Evolutionary conservation across 2,888 invertebrate species (phyloP), one percentile per base, ranked within the genome.

Genomic region (Boloria selene): DNA sequence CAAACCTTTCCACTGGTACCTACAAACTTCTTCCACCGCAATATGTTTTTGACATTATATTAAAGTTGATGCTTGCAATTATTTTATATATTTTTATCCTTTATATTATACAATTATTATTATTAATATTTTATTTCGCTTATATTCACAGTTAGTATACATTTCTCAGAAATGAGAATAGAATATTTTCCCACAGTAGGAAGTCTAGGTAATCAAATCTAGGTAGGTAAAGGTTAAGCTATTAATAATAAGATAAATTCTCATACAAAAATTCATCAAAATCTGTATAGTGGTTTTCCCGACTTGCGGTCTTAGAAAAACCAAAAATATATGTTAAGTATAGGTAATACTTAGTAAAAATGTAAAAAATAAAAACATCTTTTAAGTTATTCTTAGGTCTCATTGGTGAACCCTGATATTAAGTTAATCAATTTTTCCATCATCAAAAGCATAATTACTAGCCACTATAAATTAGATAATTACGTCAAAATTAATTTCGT

Each of bases 1-100:
- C 82, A 84, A 80, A 76, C 71, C 72, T 75, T 75, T 70, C 71
- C 59, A 50, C 59, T 59, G 47, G 59, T 50, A 59, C 59, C 59
- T 73, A 72, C 69, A 71, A 73, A 73, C 70, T 67, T 67, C 64
- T 67, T 65, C 61, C 56, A 65, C 64, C 58, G 64, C 69, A 64
- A 61, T 69, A 60, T 69, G 64, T 64, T 67, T 67, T 66, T 52
- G 60, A 66, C 45, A 42, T 53, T 56, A 61, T 66, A 66, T 62
- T 56, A 62, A 68, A 65, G 54, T 68, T 53, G 58, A 52, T 26
- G 47, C 47, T 59, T 51, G 17, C 31, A 47, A 53, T 64, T 59
- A 47, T 45, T 18, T 52, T 38, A 16, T 54, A 52, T 22, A 17
- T 44, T 63, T 51, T 42, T 52, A 13, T 47, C 14, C 2, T 7